Evolutionary conservation across 2,113 vertebrate genomes (phyloP), one percentile per base, ranked within the genome.

Genomic region (Leucopsar rothschildi): DNA sequence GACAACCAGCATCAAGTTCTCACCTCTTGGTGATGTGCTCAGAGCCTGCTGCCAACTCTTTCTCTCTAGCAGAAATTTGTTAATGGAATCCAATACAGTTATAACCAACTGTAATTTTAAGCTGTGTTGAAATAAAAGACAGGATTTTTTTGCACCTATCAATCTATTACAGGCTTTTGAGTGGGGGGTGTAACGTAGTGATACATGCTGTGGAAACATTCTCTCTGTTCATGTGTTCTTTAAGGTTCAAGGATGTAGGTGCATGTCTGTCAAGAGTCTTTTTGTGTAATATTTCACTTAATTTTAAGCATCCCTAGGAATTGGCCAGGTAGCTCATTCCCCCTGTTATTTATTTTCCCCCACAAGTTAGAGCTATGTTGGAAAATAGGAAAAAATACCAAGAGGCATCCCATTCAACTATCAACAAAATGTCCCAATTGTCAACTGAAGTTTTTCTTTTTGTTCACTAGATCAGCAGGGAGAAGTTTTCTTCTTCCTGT

Each of bases 101-200:
- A 50, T 39, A 85, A 71, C 33, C 37, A 88, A 35, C 42, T 25
- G 22, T 31, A n/a, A 39, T 31, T 88, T 61, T 55, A 31, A 75
- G 35, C 29, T 40, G 3, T 0, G 0, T 45, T 77, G 10, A 82
- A 50, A 50, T 47, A 65, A 66, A 90, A 79, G 16, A 20, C 35
- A 29, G 35, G 45, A 25, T 27, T 68, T 31, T 76, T 76, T 85
- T 52, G 11, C 23, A 57, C 19, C 12, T 35, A 25, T 49, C 11
- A 57, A 65, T 77, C 21, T 27, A 37, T n/a, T 57, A 40, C 16
- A 22, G 31, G 0, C 50, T 82, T 86, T 64, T 12, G 53, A 18
- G 25, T 1, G 0, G 4, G 10, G 23, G 5, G 1, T 5, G 4
- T 49, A 56, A 29, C 0, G 0, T 25, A 16, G 12, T 55, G 57